Conservation (phyloP, 2,113 vertebrate species). For the Rana temporaria region DNA sequence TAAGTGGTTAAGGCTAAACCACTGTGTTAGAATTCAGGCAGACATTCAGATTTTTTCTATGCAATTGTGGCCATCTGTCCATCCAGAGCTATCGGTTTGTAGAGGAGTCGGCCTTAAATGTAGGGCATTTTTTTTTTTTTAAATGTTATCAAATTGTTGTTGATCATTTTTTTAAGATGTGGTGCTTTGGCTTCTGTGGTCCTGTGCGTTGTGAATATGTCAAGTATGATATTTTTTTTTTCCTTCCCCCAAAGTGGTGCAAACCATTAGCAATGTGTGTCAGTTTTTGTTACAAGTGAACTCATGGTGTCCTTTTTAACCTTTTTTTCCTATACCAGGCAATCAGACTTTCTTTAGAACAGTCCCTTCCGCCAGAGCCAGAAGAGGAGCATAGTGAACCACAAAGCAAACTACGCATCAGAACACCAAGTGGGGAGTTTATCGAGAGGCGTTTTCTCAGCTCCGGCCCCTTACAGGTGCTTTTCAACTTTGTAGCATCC, state of each 20-base stretch:
- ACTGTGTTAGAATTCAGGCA: no score
- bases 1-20: no score
- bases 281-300: constrained; percentile 13
- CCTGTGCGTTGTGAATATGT: no score
- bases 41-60: no score
- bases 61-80: no score
- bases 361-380: constrained; percentile 91
- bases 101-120: no score
- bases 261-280: background rate
- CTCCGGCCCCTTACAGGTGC: constrained; percentile 92
- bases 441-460: constrained; percentile 94
- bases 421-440: constrained; percentile 95
- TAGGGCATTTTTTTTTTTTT: no score
- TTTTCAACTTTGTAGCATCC: constrained; percentile 98
- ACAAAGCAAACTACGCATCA: constrained; percentile 93
- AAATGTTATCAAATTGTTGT: no score
- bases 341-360: constrained; percentile 93
- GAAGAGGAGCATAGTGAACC: constrained; percentile 87
- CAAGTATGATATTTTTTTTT: no score
- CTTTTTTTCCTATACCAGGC: constrained; percentile 75
- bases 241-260: background rate
- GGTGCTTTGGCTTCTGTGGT: no score
- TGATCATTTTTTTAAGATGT: no score
- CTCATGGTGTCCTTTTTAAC: constrained; percentile 51
- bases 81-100: no score